Evolutionary conservation across 2,888 invertebrate species (phyloP).

Genomic region (Hydroisotoma schaefferi): DNA sequence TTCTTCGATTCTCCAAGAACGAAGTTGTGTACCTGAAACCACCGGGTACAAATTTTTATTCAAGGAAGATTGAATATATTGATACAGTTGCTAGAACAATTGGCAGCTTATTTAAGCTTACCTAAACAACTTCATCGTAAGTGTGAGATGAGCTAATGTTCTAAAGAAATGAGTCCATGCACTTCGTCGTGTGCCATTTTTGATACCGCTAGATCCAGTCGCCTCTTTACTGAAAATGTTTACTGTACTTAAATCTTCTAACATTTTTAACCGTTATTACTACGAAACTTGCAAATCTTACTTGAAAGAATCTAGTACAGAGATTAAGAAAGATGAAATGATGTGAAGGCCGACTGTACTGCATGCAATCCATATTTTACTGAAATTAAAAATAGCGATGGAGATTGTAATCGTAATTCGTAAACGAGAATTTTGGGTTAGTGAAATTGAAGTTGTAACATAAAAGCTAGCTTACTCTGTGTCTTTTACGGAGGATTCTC

Average conservation of each 20-base stretch:
- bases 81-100: not conserved
- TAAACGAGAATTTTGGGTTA: not conserved
- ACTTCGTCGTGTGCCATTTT: not conserved
- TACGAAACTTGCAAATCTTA: conserved; percentile 4
- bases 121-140: conserved; percentile 22
- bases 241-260: not conserved
- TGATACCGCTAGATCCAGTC: conserved; percentile 2
- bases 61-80: not conserved
- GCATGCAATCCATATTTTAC: conserved; percentile 12
- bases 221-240: conserved; percentile 19
- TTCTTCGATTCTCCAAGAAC: conserved; percentile 15
- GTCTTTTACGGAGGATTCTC: not conserved
- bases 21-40: conserved; percentile 16
- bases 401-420: not conserved
- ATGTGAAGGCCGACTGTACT: conserved; percentile 18
- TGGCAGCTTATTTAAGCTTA: not conserved
- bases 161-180: not conserved
- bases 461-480: not conserved
- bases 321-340: conserved; percentile 13
- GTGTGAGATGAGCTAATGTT: conserved; percentile 16
- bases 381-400: not conserved
- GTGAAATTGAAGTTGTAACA: not conserved
- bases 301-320: conserved; percentile 22
- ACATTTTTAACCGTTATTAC: not conserved
- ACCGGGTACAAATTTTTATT: not conserved